Evolutionary conservation across 1,140 invertebrate genomes (phyloP), one percentile per base, ranked within the genome.

Genomic region (Tetraneura akinire): DNA sequence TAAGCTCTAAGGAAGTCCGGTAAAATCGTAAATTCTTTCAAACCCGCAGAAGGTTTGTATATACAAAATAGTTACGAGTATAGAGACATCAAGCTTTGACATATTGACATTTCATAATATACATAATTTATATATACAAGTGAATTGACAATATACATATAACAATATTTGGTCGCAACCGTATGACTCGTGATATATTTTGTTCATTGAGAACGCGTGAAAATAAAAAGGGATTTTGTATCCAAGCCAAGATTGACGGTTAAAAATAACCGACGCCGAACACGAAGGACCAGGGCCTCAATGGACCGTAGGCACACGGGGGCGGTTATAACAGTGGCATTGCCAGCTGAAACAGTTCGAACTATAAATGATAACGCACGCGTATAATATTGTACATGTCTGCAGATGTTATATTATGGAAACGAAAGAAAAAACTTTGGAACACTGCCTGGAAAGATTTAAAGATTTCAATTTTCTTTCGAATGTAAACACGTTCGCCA

Each of bases 221-320:
- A 16, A 51, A 26, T 13, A 51, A 51, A 1, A 13, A 3, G 9
- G 21, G 29, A 26, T 78, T 60, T 78, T 78, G 74, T 62, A 11
- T 32, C 21, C n/a, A 2, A 37, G 74, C 74, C 74, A 78, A 78
- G 21, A 45, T 51, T 45, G 13, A 13, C 32, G 51, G 53, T 26
- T 78, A 78, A 78, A 78, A 78, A 78, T 78, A 78, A 21, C n/a
- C 62, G 62, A 21, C 62, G 62, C n/a, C 62, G 53, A 21, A 23
- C 23, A 32, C 11, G 62, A 32, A 26, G 14, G 62, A 26, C 57
- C 32, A 37, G 32, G 8, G 32, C 32, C 8, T 37, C 32, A 37
- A 8, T 37, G 32, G 32, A 37, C 8, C 3, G 32, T 8, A 8
- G 32, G 8, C 32, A 37, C 23, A 42, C 66, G 66, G 42, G 16